These are phyloP conservation scores for Anisognathus igniventris DNA, from an alignment of 2,797 vertebrate genomes.

Conservation along the genomic window DNA sequence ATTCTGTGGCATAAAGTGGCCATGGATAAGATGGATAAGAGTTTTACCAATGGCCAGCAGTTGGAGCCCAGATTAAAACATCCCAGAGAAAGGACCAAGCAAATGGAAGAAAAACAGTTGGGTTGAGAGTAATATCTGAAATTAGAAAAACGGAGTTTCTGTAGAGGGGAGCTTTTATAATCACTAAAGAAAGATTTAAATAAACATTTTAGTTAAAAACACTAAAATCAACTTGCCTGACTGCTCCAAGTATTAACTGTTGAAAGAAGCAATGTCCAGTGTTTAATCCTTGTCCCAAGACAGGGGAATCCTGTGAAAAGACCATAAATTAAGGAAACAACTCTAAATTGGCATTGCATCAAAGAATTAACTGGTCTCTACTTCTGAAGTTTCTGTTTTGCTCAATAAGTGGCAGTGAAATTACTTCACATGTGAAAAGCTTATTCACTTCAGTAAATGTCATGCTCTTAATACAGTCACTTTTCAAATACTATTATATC, in stretches of 20 bases:
- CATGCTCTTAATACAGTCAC: not conserved
- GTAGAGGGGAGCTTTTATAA: not conserved
- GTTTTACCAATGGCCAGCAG: not conserved
- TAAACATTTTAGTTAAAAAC: not conserved
- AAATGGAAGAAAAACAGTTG: not conserved
- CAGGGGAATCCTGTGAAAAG: not conserved
- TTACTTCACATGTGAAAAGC: not conserved
- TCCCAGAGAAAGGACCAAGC: not conserved
- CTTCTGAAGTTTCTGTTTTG: not conserved
- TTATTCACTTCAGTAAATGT: constrained; percentile 35
- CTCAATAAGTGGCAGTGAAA: not conserved
- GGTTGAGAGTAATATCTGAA: not conserved
- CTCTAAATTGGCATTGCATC: not conserved
- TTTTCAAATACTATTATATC: constrained; percentile 4
- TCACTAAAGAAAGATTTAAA: not conserved
- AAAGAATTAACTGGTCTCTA: not conserved
- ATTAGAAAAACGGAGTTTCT: not conserved
- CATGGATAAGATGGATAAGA: not conserved
- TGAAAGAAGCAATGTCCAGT: not conserved
- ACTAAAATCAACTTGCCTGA: not conserved
- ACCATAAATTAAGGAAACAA: not conserved
- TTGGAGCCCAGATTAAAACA: not conserved
- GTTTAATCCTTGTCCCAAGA: not conserved
- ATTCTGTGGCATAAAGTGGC: not conserved
- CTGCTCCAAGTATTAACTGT: not conserved